phyloP scores from a whole-genome alignment of 2,888 invertebrate species.

The Mactromeris polynyma region DNA sequence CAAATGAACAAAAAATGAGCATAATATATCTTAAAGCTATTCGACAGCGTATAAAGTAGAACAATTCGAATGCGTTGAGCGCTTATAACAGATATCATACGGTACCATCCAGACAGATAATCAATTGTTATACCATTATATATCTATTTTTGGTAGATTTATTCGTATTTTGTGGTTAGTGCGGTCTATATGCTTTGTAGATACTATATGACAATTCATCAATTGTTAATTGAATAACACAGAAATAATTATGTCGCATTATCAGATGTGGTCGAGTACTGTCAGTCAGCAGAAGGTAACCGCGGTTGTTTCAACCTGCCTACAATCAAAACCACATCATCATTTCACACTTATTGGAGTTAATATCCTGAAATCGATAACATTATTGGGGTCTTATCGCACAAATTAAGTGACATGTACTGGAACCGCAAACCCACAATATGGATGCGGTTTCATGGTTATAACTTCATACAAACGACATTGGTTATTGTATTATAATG shows the following conservation, averaged over 20 bases:
- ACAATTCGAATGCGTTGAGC: not conserved
- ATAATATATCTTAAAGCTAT: not conserved
- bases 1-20: too few species aligned
- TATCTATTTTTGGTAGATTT: slow-evolving; percentile 2
- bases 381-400: not conserved
- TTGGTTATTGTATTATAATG: too few species aligned
- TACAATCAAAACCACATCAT: slow-evolving; percentile 3
- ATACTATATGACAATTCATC: not conserved
- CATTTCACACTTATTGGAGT: not conserved
- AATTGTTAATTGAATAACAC: not conserved
- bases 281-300: not conserved
- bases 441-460: not conserved
- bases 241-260: not conserved
- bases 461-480: too few species aligned
- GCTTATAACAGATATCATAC: not conserved
- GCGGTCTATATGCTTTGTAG: not conserved
- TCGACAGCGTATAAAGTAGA: not conserved
- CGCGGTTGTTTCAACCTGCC: not conserved
- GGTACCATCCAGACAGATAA: not conserved
- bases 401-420: not conserved
- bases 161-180: not conserved
- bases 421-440: not conserved
- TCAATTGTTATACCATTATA: slow-evolving; percentile 5
- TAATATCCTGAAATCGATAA: not conserved
- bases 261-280: not conserved